phyloP scores from a whole-genome alignment of 2,888 invertebrate genomes.

The Agriopis marginaria region DNA sequence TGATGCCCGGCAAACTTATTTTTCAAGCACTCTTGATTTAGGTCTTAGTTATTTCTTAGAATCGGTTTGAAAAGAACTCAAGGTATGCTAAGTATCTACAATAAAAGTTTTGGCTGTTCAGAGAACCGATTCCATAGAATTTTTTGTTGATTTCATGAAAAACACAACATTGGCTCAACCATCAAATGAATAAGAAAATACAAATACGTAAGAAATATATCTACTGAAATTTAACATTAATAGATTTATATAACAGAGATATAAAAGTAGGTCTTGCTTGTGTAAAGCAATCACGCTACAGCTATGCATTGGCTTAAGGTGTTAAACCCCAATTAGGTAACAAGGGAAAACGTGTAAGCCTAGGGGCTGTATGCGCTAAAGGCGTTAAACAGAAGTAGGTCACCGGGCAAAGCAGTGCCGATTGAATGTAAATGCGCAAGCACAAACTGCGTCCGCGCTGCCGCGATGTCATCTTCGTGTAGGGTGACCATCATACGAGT shows the following conservation, averaged over 20 bases:
- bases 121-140: no score
- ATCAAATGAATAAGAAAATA: no score
- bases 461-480: conserved; percentile 60
- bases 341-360: conserved; percentile 12
- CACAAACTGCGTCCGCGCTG: conserved; percentile 52
- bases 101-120: no score
- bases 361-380: conserved; percentile 41
- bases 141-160: no score
- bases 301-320: neutral
- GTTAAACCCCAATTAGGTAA: neutral
- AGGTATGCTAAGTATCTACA: no score
- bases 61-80: no score
- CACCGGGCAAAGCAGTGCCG: conserved; percentile 60
- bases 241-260: neutral
- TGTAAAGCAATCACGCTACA: neutral
- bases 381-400: conserved; percentile 62
- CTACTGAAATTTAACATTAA: no score
- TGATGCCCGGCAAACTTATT: no score
- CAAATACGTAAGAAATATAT: no score
- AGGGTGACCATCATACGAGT: conserved; percentile 47
- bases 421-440: conserved; percentile 81
- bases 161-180: no score
- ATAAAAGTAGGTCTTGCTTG: neutral
- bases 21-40: no score
- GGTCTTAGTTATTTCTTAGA: no score